Conservation (phyloP, 1,140 invertebrate species). For the Bombus confusus region DNA sequence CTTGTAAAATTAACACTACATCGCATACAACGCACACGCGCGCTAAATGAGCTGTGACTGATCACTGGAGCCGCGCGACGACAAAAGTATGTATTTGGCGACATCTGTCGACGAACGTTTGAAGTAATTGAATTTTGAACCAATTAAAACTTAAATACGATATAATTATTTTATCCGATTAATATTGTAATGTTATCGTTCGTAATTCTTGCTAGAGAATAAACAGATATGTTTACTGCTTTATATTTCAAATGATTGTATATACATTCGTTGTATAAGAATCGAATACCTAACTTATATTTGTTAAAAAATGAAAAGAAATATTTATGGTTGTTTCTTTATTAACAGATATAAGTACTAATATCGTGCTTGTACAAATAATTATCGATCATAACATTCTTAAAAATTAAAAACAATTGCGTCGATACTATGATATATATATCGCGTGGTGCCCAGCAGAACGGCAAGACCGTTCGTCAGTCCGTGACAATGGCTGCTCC, state of each 20-base stretch:
- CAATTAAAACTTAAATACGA: not conserved
- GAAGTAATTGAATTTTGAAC: not conserved
- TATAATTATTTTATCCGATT: not conserved
- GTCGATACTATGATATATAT: not conserved
- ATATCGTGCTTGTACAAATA: not conserved
- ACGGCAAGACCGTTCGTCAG: not conserved
- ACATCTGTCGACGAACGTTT: not conserved
- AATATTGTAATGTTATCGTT: not conserved
- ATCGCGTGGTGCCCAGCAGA: conserved; percentile 12
- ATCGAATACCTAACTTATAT: not conserved
- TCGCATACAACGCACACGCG: not conserved
- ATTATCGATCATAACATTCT: not conserved
- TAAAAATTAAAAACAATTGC: not conserved
- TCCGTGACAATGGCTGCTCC: conserved; percentile 72
- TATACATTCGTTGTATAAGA: not conserved
- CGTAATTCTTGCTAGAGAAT: not conserved
- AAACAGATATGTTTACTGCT: not conserved
- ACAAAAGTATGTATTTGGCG: not conserved
- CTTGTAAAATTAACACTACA: not conserved
- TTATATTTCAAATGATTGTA: not conserved
- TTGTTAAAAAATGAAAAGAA: not conserved
- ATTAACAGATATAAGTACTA: not conserved
- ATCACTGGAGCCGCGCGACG: not conserved
- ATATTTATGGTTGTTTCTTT: not conserved
- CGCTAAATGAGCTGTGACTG: conserved; percentile 34